These are phyloP conservation scores for Phataginus tetradactyla DNA, from an alignment of 2,797 vertebrate species.

Conservation along the genomic window DNA sequence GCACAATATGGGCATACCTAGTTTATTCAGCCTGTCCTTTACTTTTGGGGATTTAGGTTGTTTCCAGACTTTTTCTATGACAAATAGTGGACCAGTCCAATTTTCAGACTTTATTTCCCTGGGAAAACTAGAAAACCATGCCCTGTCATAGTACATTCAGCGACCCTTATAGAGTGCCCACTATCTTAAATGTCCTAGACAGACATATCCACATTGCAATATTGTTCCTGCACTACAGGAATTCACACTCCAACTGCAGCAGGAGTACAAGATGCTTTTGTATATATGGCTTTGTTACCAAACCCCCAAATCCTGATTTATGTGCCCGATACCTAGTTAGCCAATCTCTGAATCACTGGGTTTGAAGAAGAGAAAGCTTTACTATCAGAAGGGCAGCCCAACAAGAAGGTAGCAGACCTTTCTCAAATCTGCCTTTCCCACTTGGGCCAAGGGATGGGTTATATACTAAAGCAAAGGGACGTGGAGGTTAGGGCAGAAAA, in stretches of 20 bases:
- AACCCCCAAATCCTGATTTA: no score
- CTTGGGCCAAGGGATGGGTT: no score
- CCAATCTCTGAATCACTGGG: no score
- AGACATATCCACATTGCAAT: fast-evolving
- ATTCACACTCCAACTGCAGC: background rate
- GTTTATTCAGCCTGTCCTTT: background rate
- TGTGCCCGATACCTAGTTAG: no score
- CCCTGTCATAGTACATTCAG: background rate
- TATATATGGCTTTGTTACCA: background rate
- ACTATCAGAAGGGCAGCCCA: no score
- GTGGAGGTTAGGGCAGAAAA: no score
- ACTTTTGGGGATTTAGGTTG: background rate
- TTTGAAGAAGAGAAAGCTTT: no score
- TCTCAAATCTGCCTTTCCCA: no score
- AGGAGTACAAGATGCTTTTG: background rate
- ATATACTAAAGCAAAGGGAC: no score
- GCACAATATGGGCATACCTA: background rate
- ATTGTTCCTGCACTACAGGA: background rate
- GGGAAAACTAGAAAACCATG: background rate
- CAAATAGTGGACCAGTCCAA: background rate
- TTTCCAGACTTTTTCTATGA: background rate
- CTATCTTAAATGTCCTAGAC: background rate
- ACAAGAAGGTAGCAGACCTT: no score
- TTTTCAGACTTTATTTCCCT: background rate
- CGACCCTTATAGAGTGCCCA: background rate